These are phyloP conservation scores for Chorisops tibialis DNA, from an alignment of 2,888 invertebrate species.

Conservation along the genomic window DNA sequence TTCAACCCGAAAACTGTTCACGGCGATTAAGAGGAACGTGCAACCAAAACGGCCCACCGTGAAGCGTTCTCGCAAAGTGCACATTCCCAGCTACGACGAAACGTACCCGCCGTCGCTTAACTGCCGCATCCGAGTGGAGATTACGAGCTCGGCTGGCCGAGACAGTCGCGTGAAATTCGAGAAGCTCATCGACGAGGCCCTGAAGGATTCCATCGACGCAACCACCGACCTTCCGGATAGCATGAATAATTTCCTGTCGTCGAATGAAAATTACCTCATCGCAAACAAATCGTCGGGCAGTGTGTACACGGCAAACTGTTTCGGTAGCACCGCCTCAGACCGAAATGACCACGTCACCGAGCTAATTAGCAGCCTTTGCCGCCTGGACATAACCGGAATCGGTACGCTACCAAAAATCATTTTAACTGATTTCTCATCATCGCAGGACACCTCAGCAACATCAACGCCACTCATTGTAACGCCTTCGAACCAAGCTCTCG, in stretches of 20 bases:
- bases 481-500: not conserved
- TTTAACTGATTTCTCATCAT: conserved; percentile 44
- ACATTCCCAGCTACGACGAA: not conserved
- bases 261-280: conserved; percentile 6
- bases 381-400: conserved; percentile 13
- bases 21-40: conserved; percentile 14
- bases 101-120: not conserved
- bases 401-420: conserved; percentile 45
- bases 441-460: conserved; percentile 5
- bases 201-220: not conserved
- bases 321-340: not conserved
- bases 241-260: conserved; percentile 10
- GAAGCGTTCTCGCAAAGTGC: conserved; percentile 6
- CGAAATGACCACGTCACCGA: conserved; percentile 10
- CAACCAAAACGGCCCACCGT: conserved; percentile 24
- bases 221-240: not conserved
- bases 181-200: not conserved
- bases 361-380: conserved; percentile 15
- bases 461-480: conserved; percentile 2
- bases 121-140: conserved; percentile 41
- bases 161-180: not conserved
- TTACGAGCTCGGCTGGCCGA: conserved; percentile 7
- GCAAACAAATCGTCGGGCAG: not conserved
- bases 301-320: too few relatives aligned
- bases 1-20: not conserved